phyloP scores from a whole-genome alignment of 2,888 invertebrate genomes.

The Mythimna lalbum region DNA sequence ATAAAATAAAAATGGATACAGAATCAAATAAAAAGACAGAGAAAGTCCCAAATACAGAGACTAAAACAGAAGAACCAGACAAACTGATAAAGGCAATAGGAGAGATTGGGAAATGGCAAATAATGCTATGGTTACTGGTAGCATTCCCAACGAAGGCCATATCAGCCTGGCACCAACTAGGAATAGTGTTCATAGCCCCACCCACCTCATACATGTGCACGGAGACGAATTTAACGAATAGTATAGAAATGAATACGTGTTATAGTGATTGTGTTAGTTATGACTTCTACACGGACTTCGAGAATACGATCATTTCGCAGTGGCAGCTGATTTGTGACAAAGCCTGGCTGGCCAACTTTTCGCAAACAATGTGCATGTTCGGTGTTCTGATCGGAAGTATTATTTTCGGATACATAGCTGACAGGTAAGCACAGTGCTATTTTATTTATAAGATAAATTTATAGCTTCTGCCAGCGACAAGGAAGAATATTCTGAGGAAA shows the following conservation, averaged over 20 bases:
- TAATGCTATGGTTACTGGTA: constrained; percentile 89
- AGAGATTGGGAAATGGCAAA: constrained; percentile 92
- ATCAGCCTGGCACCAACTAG: constrained; percentile 93
- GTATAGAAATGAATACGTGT: constrained; percentile 82
- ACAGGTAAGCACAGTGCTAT: constrained; percentile 88
- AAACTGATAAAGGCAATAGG: constrained; percentile 71
- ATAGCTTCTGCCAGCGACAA: too few relatives aligned
- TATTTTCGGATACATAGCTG: constrained; percentile 92
- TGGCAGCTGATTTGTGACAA: constrained; percentile 93
- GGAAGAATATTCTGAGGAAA: too few relatives aligned
- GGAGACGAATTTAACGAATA: constrained; percentile 69
- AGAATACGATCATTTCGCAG: constrained; percentile 92
- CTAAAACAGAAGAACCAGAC: constrained; percentile 58
- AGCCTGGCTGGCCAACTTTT: constrained; percentile 91
- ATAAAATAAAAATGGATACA: constrained; percentile 19
- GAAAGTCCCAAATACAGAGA: constrained; percentile 22
- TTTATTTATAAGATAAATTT: too few relatives aligned
- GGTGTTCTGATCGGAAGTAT: constrained; percentile 93
- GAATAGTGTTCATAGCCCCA: constrained; percentile 93
- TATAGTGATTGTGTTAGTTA: constrained; percentile 87
- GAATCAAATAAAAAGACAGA: constrained; percentile 30
- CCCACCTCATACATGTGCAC: constrained; percentile 88
- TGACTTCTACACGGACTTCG: constrained; percentile 91
- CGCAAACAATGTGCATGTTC: constrained; percentile 93
- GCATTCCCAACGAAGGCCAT: constrained; percentile 92